phyloP scores from a whole-genome alignment of 2,888 invertebrate genomes.

The Arctia plantaginis region DNA sequence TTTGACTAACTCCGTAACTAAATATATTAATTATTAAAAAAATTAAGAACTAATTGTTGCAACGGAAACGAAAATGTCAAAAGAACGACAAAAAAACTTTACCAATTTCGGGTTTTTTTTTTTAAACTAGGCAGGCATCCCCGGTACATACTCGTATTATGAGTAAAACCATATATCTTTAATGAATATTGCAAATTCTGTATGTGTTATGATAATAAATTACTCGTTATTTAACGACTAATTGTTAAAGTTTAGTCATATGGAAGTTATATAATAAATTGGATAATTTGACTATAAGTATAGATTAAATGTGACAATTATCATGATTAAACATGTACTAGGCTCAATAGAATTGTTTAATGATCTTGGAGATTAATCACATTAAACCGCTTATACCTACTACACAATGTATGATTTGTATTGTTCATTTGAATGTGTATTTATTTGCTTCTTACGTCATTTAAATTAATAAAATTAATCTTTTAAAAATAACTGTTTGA shows the following conservation, averaged over 20 bases:
- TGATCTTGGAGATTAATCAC: neutral
- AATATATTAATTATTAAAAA: too few relatives aligned
- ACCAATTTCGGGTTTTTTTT: too few relatives aligned
- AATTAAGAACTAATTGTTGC: too few relatives aligned
- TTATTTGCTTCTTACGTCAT: neutral
- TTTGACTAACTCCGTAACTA: too few relatives aligned
- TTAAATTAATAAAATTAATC: neutral
- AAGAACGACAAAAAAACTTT: too few relatives aligned
- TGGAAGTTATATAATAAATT: neutral
- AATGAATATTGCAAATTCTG: neutral
- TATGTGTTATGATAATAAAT: neutral
- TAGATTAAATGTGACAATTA: neutral
- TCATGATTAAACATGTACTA: neutral
- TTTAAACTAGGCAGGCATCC: too few relatives aligned
- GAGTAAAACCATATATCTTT: too few relatives aligned
- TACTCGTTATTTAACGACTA: neutral
- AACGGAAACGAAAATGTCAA: too few relatives aligned
- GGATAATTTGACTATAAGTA: neutral
- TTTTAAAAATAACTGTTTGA: neutral
- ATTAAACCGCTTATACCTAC: neutral
- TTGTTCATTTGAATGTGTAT: neutral
- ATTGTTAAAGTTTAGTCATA: too few relatives aligned
- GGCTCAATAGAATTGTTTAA: neutral
- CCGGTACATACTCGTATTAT: too few relatives aligned
- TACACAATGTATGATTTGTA: neutral